Evolutionary conservation across 1,140 invertebrate genomes (phyloP).

Genomic region (Trichonephila clavipes): DNA sequence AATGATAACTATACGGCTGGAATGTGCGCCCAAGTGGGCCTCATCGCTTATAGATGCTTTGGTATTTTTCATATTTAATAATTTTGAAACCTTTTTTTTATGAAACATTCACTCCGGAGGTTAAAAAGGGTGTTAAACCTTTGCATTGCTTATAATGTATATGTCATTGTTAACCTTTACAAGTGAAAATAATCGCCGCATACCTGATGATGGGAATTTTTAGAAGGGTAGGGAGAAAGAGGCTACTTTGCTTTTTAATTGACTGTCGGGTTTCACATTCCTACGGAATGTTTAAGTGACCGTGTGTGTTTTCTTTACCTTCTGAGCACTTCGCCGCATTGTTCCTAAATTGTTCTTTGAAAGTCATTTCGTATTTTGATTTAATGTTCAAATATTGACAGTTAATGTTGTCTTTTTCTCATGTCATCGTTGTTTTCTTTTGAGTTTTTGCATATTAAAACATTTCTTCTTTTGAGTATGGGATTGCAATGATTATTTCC

Average conservation of each 20-base stretch:
- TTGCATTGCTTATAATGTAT: not conserved
- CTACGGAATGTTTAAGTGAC: constrained; percentile 39
- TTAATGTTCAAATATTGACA: not conserved
- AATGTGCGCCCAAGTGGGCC: constrained; percentile 72
- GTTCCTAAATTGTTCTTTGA: not conserved
- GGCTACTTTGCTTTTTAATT: constrained; percentile 47
- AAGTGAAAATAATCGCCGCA: constrained; percentile 49
- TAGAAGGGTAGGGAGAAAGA: constrained; percentile 51
- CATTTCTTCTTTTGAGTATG: no score
- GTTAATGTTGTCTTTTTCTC: not conserved
- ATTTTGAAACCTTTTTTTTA: not conserved
- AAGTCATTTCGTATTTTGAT: not conserved
- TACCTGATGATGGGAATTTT: constrained; percentile 57
- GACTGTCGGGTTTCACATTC: constrained; percentile 57
- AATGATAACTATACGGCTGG: constrained; percentile 75
- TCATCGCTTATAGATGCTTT: constrained; percentile 49
- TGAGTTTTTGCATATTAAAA: no score
- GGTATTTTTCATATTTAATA: constrained; percentile 20
- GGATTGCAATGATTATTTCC: no score
- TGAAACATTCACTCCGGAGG: not conserved
- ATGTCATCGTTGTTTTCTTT: not conserved
- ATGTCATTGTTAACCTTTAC: constrained; percentile 28
- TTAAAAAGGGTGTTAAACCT: not conserved
- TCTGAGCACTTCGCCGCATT: not conserved
- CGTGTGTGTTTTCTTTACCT: not conserved